Evolutionary conservation across 2,113 vertebrate genomes (phyloP).

Genomic region (Nannospalax galili): DNA sequence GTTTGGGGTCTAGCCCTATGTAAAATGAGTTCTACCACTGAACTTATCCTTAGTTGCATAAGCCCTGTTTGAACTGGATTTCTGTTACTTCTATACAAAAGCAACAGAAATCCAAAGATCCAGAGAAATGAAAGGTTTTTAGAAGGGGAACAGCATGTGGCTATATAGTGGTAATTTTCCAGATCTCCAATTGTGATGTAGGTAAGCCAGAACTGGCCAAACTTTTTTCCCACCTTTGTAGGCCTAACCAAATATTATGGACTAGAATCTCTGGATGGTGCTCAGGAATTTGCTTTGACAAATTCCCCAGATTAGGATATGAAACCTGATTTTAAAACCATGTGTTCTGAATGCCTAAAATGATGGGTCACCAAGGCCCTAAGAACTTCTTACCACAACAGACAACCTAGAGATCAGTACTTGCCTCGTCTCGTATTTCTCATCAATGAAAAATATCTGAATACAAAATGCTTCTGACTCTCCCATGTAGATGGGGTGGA

Average conservation of each 20-base stretch:
- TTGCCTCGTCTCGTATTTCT: slow-evolving; percentile 90
- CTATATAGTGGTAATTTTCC: background rate
- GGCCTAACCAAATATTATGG: background rate
- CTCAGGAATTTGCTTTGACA: background rate
- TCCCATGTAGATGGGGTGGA: slow-evolving; percentile 73
- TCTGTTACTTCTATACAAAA: slow-evolving; percentile 3
- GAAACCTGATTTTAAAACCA: background rate
- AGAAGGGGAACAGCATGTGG: background rate
- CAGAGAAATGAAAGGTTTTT: background rate
- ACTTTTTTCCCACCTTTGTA: background rate
- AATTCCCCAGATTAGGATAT: background rate
- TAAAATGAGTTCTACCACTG: background rate
- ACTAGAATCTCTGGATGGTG: background rate
- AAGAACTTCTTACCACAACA: background rate
- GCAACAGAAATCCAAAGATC: slow-evolving; percentile 5
- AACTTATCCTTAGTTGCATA: background rate
- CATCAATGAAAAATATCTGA: slow-evolving; percentile 90
- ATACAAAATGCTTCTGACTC: slow-evolving; percentile 88
- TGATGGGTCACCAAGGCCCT: background rate
- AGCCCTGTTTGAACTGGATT: background rate
- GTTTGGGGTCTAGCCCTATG: background rate
- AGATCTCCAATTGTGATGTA: background rate
- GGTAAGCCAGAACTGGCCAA: background rate
- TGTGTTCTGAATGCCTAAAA: background rate
- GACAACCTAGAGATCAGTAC: background rate